Evolutionary conservation across 2,888 invertebrate species (phyloP).

Genomic region (Leucania comma): DNA sequence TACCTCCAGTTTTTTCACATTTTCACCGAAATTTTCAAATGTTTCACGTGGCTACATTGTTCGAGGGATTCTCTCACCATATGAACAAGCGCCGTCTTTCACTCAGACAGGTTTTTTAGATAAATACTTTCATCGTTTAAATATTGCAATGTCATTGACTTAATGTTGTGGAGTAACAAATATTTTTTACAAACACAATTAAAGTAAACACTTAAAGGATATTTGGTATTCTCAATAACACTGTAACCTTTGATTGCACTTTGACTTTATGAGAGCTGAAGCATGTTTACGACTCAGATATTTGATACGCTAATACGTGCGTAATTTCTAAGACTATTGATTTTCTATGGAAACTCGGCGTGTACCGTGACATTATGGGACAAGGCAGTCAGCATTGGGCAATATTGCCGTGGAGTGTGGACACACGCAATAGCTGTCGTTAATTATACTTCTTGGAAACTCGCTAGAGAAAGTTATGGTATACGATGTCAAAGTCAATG

Average conservation of each 20-base stretch:
- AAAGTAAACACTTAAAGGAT: constrained; percentile 37
- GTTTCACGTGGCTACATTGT: constrained; percentile 45
- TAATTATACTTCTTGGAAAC: constrained; percentile 52
- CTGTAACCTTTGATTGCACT: constrained; percentile 42
- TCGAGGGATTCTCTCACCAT: constrained; percentile 27
- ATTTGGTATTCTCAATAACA: constrained; percentile 47
- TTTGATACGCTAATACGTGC: constrained; percentile 27
- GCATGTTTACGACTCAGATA: constrained; percentile 43
- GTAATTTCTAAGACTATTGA: constrained; percentile 37
- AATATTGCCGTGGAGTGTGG: constrained; percentile 38
- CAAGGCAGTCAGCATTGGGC: constrained; percentile 59
- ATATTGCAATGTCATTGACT: constrained; percentile 44
- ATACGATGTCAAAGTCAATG: constrained; percentile 33
- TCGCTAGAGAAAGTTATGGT: constrained; percentile 57
- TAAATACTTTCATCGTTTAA: constrained; percentile 28
- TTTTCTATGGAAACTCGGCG: constrained; percentile 28
- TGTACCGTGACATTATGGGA: constrained; percentile 52
- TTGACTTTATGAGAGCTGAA: constrained; percentile 28
- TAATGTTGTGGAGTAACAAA: constrained; percentile 48
- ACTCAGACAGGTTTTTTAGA: constrained; percentile 30
- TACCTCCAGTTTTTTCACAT: constrained; percentile 51
- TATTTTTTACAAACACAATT: constrained; percentile 57
- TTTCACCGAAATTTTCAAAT: constrained; percentile 45
- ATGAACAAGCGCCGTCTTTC: constrained; percentile 43
- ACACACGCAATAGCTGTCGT: constrained; percentile 50